Percentiles rank a stretch among this genome's conserved stretches.
phyloP scores from a whole-genome alignment of 2,888 invertebrate genomes.

The Aricia artaxerxes region DNA sequence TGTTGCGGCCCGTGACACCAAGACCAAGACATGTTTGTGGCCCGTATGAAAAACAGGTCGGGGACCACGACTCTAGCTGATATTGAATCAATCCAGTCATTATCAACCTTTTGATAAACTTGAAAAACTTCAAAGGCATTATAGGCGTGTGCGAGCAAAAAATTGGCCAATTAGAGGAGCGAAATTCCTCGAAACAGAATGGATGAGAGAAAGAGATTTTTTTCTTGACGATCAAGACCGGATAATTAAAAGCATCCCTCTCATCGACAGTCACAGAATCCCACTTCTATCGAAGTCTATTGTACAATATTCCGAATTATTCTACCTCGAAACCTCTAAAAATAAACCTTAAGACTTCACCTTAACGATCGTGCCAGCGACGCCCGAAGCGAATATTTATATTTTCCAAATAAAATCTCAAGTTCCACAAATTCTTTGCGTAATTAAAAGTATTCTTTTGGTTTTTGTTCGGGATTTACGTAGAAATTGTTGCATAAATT shows the following conservation, averaged over 20 bases:
- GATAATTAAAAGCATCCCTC: conserved; percentile 70
- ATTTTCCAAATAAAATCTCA: conserved; percentile 6
- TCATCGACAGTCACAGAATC: conserved; percentile 46
- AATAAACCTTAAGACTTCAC: neutral
- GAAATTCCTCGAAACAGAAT: conserved; percentile 36
- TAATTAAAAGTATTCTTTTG: conserved; percentile 12
- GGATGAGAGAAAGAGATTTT: conserved; percentile 40
- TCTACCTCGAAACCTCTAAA: neutral
- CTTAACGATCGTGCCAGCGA: neutral
- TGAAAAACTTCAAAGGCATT: neutral
- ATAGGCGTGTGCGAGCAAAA: conserved; percentile 8
- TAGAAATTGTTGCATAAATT: neutral
- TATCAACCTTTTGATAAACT: too few species aligned
- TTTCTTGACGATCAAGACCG: conserved; percentile 53
- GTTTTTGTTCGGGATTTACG: neutral
- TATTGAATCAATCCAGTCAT: too few species aligned
- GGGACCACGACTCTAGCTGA: too few species aligned
- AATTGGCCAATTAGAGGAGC: neutral
- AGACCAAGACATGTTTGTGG: too few species aligned
- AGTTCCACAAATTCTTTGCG: neutral
- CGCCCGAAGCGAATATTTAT: neutral
- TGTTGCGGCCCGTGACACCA: too few species aligned
- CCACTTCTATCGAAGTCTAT: conserved; percentile 37
- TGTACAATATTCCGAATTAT: neutral
- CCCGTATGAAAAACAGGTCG: too few species aligned